These are phyloP conservation scores for Callopanchax toddi DNA, from an alignment of 2,113 vertebrate genomes.

Conservation along the genomic window DNA sequence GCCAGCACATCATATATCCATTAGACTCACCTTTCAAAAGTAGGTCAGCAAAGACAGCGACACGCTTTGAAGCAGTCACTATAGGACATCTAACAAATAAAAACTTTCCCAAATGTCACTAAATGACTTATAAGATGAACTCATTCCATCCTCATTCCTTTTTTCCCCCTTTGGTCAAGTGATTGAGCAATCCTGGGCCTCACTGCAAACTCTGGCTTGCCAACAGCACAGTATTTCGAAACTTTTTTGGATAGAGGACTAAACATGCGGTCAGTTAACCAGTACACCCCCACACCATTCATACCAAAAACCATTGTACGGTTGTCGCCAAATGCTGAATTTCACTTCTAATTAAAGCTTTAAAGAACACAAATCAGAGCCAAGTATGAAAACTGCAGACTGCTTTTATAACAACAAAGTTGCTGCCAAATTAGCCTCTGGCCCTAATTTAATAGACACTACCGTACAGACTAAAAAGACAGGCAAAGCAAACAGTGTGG, in stretches of 20 bases:
- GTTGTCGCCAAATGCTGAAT: conserved; percentile 54
- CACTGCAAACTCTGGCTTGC: conserved; percentile 40
- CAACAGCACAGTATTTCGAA: conserved; percentile 49
- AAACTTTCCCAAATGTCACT: conserved; percentile 5
- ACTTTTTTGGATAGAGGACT: conserved; percentile 57
- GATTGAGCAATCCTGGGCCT: conserved; percentile 50
- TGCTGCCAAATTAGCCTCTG: conserved; percentile 10
- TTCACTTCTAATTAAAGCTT: conserved; percentile 38
- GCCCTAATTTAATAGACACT: not conserved
- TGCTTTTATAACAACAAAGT: conserved; percentile 31
- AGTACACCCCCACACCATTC: conserved; percentile 53
- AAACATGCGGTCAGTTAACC: conserved; percentile 68
- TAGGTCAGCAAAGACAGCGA: conserved; percentile 2
- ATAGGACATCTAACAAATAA: not conserved
- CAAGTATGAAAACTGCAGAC: conserved; percentile 12
- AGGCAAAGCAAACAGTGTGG: not conserved
- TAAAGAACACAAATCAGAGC: conserved; percentile 14
- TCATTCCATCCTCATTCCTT: not conserved
- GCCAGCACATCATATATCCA: conserved; percentile 2
- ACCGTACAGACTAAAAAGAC: not conserved
- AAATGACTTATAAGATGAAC: conserved; percentile 2
- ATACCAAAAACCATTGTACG: conserved; percentile 55
- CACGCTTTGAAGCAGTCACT: conserved; percentile 8
- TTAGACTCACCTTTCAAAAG: conserved; percentile 2
- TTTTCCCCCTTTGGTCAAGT: conserved; percentile 21